Evolutionary conservation across 2,797 vertebrate genomes (phyloP).

Genomic region (Acropternis orthonyx): DNA sequence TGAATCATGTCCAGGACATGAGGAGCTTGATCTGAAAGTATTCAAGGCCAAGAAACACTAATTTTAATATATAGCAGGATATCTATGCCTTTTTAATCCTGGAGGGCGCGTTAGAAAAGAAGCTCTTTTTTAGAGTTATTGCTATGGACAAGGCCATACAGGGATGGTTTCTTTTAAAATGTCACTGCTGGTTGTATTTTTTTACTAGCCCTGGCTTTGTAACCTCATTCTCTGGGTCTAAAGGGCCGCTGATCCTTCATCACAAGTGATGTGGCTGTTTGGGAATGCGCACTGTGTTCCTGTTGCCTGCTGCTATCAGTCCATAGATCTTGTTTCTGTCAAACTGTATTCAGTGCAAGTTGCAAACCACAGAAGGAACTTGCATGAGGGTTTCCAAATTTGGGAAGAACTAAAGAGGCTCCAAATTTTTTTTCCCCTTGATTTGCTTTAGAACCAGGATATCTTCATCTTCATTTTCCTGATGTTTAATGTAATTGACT

Average conservation of each 20-base stretch:
- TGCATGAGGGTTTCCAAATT: background rate
- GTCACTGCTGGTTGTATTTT: background rate
- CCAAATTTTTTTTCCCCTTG: background rate
- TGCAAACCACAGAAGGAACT: background rate
- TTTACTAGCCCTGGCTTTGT: background rate
- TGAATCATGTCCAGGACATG: constrained; percentile 5
- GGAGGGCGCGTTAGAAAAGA: background rate
- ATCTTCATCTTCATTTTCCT: background rate
- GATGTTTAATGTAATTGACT: background rate
- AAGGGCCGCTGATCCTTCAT: background rate
- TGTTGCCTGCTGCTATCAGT: background rate
- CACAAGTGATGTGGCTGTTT: background rate
- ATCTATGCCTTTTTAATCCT: background rate
- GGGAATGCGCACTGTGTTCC: background rate
- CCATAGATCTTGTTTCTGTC: background rate
- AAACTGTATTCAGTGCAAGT: background rate
- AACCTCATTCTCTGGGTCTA: background rate
- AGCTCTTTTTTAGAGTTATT: background rate
- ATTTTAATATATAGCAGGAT: background rate
- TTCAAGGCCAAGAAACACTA: background rate
- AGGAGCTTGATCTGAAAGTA: background rate
- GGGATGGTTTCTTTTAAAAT: background rate
- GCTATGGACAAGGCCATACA: background rate
- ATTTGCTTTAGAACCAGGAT: background rate
- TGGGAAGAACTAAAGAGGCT: background rate